A percentile compares a stretch with the other conserved stretches of the same genome.
Conservation (phyloP, 2,888 invertebrate species). For the Dendrolimus houi region DNA sequence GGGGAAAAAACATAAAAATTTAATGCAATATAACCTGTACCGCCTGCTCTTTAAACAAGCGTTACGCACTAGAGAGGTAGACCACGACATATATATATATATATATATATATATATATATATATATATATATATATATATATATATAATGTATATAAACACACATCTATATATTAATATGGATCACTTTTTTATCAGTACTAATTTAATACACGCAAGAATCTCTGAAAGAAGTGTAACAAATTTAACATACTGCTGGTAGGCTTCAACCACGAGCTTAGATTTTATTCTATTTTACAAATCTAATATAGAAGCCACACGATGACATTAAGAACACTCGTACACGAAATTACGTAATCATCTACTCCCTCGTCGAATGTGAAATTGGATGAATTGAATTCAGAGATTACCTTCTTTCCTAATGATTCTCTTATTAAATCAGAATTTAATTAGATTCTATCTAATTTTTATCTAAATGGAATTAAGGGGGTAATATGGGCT, state of each 20-base stretch:
- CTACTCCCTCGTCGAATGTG: not conserved
- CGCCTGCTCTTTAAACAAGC: too few relatives aligned
- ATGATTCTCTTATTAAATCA: not conserved
- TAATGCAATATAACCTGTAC: too few relatives aligned
- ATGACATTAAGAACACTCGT: constrained; percentile 1
- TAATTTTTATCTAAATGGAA: not conserved
- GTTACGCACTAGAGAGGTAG: too few relatives aligned
- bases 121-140: too few relatives aligned
- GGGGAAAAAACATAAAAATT: too few relatives aligned
- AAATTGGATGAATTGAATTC: not conserved
- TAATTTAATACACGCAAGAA: too few relatives aligned
- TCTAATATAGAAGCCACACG: constrained; percentile 12
- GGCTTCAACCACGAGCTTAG: constrained; percentile 11
- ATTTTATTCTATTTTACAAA: constrained; percentile 20
- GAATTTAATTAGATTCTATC: not conserved
- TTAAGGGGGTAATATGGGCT: not conserved
- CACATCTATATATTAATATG: too few relatives aligned
- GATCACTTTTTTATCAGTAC: too few relatives aligned
- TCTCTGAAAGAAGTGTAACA: too few relatives aligned
- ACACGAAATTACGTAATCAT: not conserved
- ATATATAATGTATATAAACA: too few relatives aligned
- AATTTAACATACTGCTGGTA: constrained; percentile 5
- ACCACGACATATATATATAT: too few relatives aligned
- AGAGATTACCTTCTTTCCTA: not conserved
- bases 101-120: too few relatives aligned